These are phyloP conservation scores for Hetaerina americana DNA, from an alignment of 1,140 invertebrate genomes.

Conservation along the genomic window DNA sequence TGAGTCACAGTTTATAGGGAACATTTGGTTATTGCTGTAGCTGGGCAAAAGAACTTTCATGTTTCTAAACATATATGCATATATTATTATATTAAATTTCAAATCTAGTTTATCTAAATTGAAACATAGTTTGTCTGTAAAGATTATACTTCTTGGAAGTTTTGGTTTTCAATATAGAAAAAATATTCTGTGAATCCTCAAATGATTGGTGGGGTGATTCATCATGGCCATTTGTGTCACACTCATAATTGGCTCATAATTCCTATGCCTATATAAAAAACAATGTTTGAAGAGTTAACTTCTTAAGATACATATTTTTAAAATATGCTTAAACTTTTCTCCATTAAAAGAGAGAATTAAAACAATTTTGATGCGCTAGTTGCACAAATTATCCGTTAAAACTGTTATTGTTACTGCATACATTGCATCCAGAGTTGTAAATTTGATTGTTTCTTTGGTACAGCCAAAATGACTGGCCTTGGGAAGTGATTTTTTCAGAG, in stretches of 20 bases:
- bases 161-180: background rate
- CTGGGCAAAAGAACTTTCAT: background rate
- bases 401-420: background rate
- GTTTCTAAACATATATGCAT: background rate
- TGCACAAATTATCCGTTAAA: background rate
- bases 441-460: background rate
- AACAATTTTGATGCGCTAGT: background rate
- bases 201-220: background rate
- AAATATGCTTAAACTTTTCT: conserved; percentile 1
- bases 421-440: background rate
- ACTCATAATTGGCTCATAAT: background rate
- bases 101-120: background rate
- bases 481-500: background rate
- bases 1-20: no score
- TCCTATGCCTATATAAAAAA: background rate
- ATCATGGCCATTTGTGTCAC: background rate
- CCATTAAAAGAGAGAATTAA: background rate
- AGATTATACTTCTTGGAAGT: background rate
- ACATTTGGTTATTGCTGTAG: no score
- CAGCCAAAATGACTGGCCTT: background rate
- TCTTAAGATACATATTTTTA: background rate
- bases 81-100: background rate
- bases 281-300: background rate
- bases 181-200: background rate
- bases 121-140: background rate